Percentiles rank a stretch among this genome's conserved stretches.
These are phyloP conservation scores for Saccopteryx leptura DNA, from an alignment of 2,113 vertebrate genomes.

Conservation along the genomic window DNA sequence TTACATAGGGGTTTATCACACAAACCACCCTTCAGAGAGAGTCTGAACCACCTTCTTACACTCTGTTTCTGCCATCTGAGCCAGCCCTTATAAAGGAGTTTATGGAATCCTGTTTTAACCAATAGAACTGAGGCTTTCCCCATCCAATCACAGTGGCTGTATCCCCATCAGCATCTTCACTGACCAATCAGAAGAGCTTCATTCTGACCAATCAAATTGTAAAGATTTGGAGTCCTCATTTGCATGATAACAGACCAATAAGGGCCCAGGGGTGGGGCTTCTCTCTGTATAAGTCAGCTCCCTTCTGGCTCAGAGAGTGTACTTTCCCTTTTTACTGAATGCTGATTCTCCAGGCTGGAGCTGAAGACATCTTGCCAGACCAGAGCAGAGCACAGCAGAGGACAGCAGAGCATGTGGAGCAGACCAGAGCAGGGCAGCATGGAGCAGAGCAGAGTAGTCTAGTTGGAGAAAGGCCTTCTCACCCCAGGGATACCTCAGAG, in stretches of 20 bases:
- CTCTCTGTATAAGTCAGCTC: neutral
- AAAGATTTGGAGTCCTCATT: neutral
- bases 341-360: neutral
- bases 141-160: neutral
- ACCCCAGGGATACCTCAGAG: neutral
- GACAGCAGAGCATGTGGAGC: too few relatives aligned
- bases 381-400: neutral
- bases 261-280: neutral
- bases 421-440: too few relatives aligned
- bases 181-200: neutral
- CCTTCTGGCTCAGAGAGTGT: neutral
- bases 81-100: neutral
- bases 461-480: neutral
- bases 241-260: neutral
- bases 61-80: neutral
- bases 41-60: neutral
- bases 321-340: neutral
- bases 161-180: neutral
- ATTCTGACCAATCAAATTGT: neutral
- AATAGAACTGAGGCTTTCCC: neutral
- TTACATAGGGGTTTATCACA: neutral
- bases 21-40: neutral
- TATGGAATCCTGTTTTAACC: neutral
- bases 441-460: neutral
- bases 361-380: neutral